These are phyloP conservation scores for Rana temporaria DNA, from an alignment of 2,113 vertebrate genomes.

Conservation along the genomic window DNA sequence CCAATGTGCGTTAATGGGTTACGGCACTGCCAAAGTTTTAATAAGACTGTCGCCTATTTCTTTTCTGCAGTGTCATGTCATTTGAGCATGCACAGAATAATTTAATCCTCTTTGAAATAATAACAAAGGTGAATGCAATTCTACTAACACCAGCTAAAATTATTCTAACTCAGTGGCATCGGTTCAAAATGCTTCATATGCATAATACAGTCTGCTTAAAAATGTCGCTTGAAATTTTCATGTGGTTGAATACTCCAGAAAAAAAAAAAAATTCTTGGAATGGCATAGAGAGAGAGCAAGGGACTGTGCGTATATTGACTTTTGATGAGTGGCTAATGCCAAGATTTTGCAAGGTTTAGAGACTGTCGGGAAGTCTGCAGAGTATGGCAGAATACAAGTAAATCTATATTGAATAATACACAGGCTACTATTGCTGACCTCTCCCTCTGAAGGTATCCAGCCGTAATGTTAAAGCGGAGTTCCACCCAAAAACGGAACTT, in stretches of 20 bases:
- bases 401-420: too few species aligned
- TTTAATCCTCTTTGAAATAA: slow-evolving; percentile 43
- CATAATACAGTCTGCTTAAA: not conserved
- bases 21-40: slow-evolving; percentile 31
- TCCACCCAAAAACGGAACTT: too few species aligned
- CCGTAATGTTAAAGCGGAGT: too few species aligned
- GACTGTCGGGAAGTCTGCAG: too few species aligned
- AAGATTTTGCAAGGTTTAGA: too few species aligned
- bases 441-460: too few species aligned
- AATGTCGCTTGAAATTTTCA: not conserved
- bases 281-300: not conserved
- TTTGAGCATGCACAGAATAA: slow-evolving; percentile 30
- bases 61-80: slow-evolving; percentile 43
- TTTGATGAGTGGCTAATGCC: too few species aligned
- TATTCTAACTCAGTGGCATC: slow-evolving; percentile 15
- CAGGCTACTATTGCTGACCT: too few species aligned
- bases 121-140: slow-evolving; percentile 40
- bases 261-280: slow-evolving; percentile 10
- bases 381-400: too few species aligned
- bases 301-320: not conserved
- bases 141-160: slow-evolving; percentile 43
- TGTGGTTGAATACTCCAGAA: slow-evolving; percentile 4
- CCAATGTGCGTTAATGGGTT: slow-evolving; percentile 18
- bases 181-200: slow-evolving; percentile 34
- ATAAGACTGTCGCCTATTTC: slow-evolving; percentile 19